These are phyloP conservation scores for Toxotes jaculatrix DNA, from an alignment of 2,113 vertebrate species.

Conservation along the genomic window DNA sequence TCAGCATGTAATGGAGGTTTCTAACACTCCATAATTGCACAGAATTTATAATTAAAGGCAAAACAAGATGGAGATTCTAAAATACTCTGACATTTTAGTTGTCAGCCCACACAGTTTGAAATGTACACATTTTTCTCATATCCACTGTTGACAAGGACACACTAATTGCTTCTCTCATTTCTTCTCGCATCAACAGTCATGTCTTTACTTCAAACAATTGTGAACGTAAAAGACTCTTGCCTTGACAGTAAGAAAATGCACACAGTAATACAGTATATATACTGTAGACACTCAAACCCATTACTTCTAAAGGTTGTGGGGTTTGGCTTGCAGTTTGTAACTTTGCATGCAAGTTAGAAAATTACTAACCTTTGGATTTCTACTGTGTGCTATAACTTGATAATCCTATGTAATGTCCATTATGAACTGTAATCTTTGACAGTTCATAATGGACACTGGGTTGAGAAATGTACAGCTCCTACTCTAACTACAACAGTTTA, in stretches of 20 bases:
- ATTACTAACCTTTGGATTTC: not conserved
- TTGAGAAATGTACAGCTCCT: slow-evolving; percentile 7
- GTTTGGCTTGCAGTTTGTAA: not conserved
- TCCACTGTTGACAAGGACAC: slow-evolving; percentile 49
- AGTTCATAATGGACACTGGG: not conserved
- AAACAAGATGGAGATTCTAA: slow-evolving; percentile 34
- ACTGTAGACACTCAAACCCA: not conserved
- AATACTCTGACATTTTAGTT: slow-evolving; percentile 51
- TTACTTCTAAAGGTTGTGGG: not conserved
- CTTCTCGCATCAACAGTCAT: slow-evolving; percentile 23
- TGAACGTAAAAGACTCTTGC: slow-evolving; percentile 12
- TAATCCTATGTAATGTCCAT: not conserved
- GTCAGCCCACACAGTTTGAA: slow-evolving; percentile 40
- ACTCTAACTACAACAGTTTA: slow-evolving; percentile 15
- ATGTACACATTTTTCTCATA: slow-evolving; percentile 49
- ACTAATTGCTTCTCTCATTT: slow-evolving; percentile 53
- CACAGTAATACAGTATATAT: not conserved
- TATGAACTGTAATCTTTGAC: not conserved
- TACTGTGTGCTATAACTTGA: not conserved
- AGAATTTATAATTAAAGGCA: slow-evolving; percentile 56
- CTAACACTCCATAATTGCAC: slow-evolving; percentile 39
- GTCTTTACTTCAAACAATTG: slow-evolving; percentile 46
- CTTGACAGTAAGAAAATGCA: not conserved
- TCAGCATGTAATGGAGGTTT: slow-evolving; percentile 15
- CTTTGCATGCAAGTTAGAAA: not conserved